A percentile compares a stretch with the other conserved stretches of the same genome.
These are phyloP conservation scores for Hyphantria cunea DNA, from an alignment of 1,140 invertebrate genomes.

Conservation along the genomic window DNA sequence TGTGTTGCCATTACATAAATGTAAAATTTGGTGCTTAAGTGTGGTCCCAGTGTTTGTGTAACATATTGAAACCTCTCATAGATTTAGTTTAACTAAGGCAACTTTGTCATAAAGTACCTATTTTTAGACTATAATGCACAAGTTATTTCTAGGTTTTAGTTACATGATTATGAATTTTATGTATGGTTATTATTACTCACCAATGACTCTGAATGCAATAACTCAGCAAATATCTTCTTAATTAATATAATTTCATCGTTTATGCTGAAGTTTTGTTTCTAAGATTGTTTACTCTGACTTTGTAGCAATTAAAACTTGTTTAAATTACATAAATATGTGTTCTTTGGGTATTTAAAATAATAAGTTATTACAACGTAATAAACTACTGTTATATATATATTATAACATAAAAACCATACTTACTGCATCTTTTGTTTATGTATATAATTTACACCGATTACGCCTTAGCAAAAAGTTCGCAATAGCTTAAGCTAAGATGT, in stretches of 20 bases:
- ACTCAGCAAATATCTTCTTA: slow-evolving; percentile 4
- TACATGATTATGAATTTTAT: slow-evolving; percentile 10
- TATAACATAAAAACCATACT: too few relatives aligned
- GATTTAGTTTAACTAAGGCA: slow-evolving; percentile 18
- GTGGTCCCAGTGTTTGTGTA: slow-evolving; percentile 4
- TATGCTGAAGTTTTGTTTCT: slow-evolving; percentile 4
- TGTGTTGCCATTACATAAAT: too few relatives aligned
- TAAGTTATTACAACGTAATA: too few relatives aligned
- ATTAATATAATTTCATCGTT: slow-evolving; percentile 9
- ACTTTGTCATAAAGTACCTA: slow-evolving; percentile 14
- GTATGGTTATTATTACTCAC: slow-evolving; percentile 12
- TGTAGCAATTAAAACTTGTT: background rate
- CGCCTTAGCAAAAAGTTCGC: too few relatives aligned
- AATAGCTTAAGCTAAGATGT: too few relatives aligned
- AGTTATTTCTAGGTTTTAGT: slow-evolving; percentile 19
- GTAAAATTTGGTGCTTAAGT: background rate
- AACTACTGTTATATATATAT: background rate
- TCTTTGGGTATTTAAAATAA: too few relatives aligned
- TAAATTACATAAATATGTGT: background rate
- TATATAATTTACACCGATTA: too few relatives aligned
- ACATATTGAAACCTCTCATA: slow-evolving; percentile 3
- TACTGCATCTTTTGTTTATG: too few relatives aligned
- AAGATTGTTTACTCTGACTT: slow-evolving; percentile 1
- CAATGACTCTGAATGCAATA: slow-evolving; percentile 16
- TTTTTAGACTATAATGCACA: slow-evolving; percentile 14